phyloP scores from a whole-genome alignment of 2,797 vertebrate species.

The Ambastaia sidthimunki region DNA sequence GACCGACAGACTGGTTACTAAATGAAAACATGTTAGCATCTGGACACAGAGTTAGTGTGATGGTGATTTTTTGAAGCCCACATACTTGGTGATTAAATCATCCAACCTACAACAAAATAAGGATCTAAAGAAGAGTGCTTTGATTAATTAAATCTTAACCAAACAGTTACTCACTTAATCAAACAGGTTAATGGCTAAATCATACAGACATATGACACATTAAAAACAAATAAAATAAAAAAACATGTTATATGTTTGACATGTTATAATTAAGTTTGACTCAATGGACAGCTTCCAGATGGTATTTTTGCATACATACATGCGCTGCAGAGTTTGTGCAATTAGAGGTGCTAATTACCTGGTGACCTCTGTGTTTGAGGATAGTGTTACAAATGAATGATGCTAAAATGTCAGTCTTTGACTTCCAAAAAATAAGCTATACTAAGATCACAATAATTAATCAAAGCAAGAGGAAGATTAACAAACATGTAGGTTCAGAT shows the following conservation, averaged over 20 bases:
- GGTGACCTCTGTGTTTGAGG: constrained; percentile 41
- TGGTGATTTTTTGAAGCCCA: neutral
- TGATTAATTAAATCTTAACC: constrained; percentile 21
- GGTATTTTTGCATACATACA: constrained; percentile 38
- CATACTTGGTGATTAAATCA: neutral
- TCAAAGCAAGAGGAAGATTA: constrained; percentile 25
- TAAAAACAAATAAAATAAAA: neutral
- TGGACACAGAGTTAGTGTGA: neutral
- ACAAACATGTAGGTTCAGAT: neutral
- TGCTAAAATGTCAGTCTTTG: constrained; percentile 43
- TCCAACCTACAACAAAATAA: neutral
- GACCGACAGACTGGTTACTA: neutral
- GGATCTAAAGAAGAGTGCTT: neutral
- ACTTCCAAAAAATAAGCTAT: constrained; percentile 46
- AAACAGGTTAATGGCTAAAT: neutral
- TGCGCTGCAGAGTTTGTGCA: constrained; percentile 27
- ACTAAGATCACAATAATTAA: constrained; percentile 31
- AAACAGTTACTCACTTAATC: too few relatives aligned
- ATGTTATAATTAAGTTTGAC: constrained; percentile 5
- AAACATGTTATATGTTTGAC: neutral
- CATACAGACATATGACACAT: neutral
- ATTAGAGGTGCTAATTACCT: constrained; percentile 52
- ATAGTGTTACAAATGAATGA: constrained; percentile 36
- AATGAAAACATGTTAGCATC: neutral
- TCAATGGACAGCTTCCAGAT: constrained; percentile 13